Conservation (phyloP, 2,113 vertebrate genomes). For the Melanerpes aurifrons region DNA sequence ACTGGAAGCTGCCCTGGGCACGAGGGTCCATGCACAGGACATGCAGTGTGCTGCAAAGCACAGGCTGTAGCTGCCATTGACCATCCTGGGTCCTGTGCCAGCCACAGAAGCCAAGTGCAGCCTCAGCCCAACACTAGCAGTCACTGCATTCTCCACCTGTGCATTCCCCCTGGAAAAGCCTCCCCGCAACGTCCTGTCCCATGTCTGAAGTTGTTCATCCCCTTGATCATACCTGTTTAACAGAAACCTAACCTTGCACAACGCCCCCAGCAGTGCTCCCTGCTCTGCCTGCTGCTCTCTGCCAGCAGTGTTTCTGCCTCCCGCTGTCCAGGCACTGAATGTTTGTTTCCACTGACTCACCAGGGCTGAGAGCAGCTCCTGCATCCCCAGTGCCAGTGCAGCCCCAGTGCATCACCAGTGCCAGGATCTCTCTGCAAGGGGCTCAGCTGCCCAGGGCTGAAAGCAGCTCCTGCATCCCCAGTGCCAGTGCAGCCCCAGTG, state of each 20-base stretch:
- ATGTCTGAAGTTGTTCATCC: neutral
- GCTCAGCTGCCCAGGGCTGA: neutral
- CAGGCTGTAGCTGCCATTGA: neutral
- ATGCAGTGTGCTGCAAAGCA: rapidly evolving
- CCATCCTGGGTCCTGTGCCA: neutral
- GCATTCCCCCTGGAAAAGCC: neutral
- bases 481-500: neutral
- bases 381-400: no score
- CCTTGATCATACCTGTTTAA: neutral
- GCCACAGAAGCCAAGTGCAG: neutral
- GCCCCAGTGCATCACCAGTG: neutral
- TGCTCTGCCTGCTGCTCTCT: constrained; percentile 1
- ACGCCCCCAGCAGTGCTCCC: neutral
- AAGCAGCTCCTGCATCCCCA: neutral
- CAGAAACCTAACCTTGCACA: neutral
- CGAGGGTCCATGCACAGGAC: rapidly evolving
- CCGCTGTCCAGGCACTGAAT: neutral
- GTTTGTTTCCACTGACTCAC: constrained; percentile 60
- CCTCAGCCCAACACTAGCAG: neutral
- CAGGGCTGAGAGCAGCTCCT: constrained; percentile 7
- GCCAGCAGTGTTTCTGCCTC: neutral
- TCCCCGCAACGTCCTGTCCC: neutral
- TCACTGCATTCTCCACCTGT: neutral
- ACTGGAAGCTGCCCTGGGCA: neutral
- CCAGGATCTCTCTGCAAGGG: no score